Base-by-base conservation (phyloP, 2,113 vertebrate species). In the Motacilla alba region DNA sequence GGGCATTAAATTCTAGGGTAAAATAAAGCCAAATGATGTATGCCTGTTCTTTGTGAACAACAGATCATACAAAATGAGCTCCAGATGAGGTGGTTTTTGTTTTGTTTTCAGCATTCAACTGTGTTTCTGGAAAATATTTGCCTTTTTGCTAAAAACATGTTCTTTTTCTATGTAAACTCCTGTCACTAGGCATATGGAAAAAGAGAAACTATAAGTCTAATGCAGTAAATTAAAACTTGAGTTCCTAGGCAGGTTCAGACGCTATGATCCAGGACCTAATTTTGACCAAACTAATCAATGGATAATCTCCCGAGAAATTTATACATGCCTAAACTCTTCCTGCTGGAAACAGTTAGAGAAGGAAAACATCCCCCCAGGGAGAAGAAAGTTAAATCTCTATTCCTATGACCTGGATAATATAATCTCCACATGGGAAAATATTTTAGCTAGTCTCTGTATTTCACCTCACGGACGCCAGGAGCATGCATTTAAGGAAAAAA, bases 21-120 rank as follows among this genome's bases (percentile, higher is more conserved):
- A 97, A 97, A 96, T 95, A 96, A 97, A 97, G 80, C 52, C 60
- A 87, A 94, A 80, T 95, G 82, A 96, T 92, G 56, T 81, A 83
- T 95, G 68, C 37, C 43, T 96, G 60, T 49, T 86, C 27, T 91
- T 68, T 84, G 37, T 83, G 85, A 96, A 94, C 68, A 96, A 94
- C 64, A 92, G 81, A 95, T 97, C 73, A 87, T 44, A 93, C 55
- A 87, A 95, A 95, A 93, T n/a, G 69, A 90, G 81, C 27, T 68
- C 46, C 43, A 50, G 53, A 47, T 50, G 49, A 63, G 50, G 24
- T 92, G 24, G 43, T 76, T 95, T 96, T 87, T 74, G 62, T 15
- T 62, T 14, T 60, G 8, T 88, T 91, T 83, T 82, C 66, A 92
- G 19, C 44, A 70, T 94, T 94, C 69, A 64, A 11, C 50, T 60